Evolutionary conservation across 2,113 vertebrate species (phyloP).

Genomic region (Steatornis caripensis): DNA sequence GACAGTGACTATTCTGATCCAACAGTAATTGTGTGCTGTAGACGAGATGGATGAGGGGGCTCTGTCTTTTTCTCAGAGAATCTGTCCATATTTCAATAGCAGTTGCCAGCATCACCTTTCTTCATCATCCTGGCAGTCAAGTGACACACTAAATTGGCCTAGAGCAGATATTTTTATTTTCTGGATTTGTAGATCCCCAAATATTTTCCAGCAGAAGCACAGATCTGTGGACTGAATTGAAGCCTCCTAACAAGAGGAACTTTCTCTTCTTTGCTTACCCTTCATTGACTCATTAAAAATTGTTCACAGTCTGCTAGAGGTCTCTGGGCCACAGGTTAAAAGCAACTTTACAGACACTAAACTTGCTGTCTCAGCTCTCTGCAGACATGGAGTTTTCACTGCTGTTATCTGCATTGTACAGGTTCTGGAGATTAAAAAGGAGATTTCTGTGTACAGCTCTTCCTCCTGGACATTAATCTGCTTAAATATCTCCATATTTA

Average conservation of each 20-base stretch:
- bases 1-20: background rate
- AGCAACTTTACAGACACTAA: background rate
- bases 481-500: constrained; percentile 2
- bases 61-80: background rate
- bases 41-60: background rate
- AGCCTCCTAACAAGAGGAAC: background rate
- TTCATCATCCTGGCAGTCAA: background rate
- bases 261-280: background rate
- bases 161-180: background rate
- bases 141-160: background rate
- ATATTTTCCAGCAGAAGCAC: background rate
- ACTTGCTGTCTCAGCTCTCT: background rate
- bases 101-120: background rate
- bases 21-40: background rate
- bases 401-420: background rate
- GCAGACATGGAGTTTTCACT: background rate
- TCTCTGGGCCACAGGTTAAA: background rate
- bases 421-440: constrained; percentile 1
- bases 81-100: background rate
- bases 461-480: background rate
- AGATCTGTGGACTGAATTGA: background rate
- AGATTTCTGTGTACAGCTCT: background rate
- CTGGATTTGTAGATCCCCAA: background rate
- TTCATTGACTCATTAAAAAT: background rate
- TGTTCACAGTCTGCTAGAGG: background rate